These are phyloP conservation scores for Gnathonemus echidnorhynchus DNA, from an alignment of 2,113 vertebrate species.

Conservation along the genomic window DNA sequence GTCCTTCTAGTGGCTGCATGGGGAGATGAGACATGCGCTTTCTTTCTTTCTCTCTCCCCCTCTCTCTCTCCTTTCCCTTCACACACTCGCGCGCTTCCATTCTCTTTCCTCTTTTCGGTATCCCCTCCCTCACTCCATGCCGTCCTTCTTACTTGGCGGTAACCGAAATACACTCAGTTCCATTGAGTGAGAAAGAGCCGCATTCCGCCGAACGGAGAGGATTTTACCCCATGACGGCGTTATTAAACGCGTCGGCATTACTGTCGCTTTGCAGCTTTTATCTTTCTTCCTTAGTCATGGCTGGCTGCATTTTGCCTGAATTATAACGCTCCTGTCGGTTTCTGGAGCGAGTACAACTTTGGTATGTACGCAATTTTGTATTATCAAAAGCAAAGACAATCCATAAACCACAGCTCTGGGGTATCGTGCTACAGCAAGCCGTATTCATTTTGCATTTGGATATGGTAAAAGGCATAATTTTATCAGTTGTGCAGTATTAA, in stretches of 20 bases:
- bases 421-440: neutral
- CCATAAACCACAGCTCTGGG: neutral
- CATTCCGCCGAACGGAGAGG: neutral
- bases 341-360: conserved; percentile 13
- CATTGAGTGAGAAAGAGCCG: conserved; percentile 3
- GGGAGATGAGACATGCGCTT: conserved; percentile 77
- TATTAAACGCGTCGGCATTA: neutral
- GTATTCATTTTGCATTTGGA: neutral
- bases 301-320: conserved; percentile 8
- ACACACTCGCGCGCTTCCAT: neutral
- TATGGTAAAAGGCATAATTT: neutral
- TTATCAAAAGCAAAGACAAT: conserved; percentile 26
- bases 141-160: neutral
- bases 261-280: neutral
- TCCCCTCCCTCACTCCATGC: conserved; percentile 30
- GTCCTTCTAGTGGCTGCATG: conserved; percentile 65
- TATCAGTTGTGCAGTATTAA: neutral
- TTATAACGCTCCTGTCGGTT: neutral
- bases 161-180: neutral
- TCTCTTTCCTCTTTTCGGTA: conserved; percentile 28
- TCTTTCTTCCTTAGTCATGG: neutral
- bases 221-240: neutral
- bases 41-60: conserved; percentile 41
- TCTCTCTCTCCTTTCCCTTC: conserved; percentile 28
- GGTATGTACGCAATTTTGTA: neutral